Evolutionary conservation across 2,113 vertebrate genomes (phyloP).

Genomic region (Himantopus leucocephalus): DNA sequence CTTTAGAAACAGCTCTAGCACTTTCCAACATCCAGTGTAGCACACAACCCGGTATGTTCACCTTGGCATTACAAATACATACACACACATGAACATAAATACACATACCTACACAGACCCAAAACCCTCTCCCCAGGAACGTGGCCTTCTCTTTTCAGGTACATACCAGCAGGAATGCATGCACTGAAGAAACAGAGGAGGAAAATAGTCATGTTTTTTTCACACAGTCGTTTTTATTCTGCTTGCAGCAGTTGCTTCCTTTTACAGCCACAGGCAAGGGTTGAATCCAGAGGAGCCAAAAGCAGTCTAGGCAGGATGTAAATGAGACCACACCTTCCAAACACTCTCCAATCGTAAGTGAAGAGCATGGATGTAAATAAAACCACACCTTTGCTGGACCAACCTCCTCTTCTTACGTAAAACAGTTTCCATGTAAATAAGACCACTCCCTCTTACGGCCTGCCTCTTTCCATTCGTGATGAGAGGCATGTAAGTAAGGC

Average conservation of each 20-base stretch:
- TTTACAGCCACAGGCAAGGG: conserved; percentile 19
- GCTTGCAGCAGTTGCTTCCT: background rate
- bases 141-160: background rate
- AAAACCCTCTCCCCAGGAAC: background rate
- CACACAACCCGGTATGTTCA: background rate
- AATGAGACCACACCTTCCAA: conserved; percentile 45
- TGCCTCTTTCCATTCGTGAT: background rate
- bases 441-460: background rate
- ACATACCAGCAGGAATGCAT: conserved; percentile 21
- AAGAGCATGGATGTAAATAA: conserved; percentile 22
- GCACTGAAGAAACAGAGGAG: background rate
- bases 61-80: background rate
- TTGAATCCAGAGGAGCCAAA: background rate
- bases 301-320: background rate
- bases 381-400: conserved; percentile 12
- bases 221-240: background rate
- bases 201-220: background rate
- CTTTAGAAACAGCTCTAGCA: background rate
- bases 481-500: background rate
- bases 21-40: background rate
- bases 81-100: background rate
- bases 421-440: conserved; percentile 14
- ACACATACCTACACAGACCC: background rate
- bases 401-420: background rate
- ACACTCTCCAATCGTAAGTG: background rate